phyloP scores from a whole-genome alignment of 2,888 invertebrate genomes.

The Sylvicola cinctus region DNA sequence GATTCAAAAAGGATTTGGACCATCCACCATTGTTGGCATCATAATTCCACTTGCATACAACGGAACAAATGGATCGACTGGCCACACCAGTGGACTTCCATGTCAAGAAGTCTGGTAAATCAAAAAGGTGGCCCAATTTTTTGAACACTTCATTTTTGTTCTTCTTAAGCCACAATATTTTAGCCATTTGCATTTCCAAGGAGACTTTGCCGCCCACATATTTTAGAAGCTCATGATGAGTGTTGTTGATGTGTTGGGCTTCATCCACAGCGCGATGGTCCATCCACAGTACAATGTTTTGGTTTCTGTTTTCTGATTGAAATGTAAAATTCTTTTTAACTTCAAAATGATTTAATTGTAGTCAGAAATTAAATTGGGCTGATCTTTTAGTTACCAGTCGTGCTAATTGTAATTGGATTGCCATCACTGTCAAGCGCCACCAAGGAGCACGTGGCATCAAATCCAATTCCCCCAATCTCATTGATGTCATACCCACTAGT shows the following conservation, averaged over 20 bases:
- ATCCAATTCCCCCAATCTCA: conserved; percentile 67
- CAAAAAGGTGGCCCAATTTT: conserved; percentile 58
- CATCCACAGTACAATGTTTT: conserved; percentile 83
- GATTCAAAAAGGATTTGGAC: conserved; percentile 47
- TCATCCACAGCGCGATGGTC: conserved; percentile 71
- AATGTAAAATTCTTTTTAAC: background rate
- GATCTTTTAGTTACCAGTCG: conserved; percentile 35
- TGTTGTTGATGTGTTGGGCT: conserved; percentile 58
- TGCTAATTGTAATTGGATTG: conserved; percentile 48
- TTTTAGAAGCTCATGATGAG: conserved; percentile 51
- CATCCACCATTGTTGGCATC: conserved; percentile 48
- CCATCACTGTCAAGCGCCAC: conserved; percentile 54
- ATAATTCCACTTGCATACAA: conserved; percentile 90
- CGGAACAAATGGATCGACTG: conserved; percentile 67
- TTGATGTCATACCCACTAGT: conserved; percentile 29
- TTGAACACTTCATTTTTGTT: conserved; percentile 37
- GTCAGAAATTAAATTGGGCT: too few species aligned
- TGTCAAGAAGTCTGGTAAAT: conserved; percentile 82
- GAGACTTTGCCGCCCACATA: conserved; percentile 86
- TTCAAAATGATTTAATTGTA: background rate
- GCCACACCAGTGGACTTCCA: conserved; percentile 61
- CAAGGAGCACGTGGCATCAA: conserved; percentile 90
- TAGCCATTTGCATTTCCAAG: conserved; percentile 93
- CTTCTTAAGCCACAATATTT: conserved; percentile 78
- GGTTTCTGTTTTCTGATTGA: conserved; percentile 37